Evolutionary conservation across 2,113 vertebrate species (phyloP).

Genomic region (Pelecanus crispus): DNA sequence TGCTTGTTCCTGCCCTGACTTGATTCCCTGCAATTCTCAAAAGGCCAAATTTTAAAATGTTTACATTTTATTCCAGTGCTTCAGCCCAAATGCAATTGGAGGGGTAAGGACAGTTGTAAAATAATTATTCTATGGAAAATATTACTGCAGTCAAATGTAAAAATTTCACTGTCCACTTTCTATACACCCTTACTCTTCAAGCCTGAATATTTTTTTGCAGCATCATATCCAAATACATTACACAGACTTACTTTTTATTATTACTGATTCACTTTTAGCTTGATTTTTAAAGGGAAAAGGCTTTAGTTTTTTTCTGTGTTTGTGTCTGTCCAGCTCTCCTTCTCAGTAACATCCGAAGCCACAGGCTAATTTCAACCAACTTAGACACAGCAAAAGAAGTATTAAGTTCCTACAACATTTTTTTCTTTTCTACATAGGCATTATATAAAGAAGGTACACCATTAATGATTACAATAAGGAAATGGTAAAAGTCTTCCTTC

Average conservation of each 20-base stretch:
- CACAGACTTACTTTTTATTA: background rate
- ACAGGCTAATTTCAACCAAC: background rate
- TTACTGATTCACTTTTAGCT: background rate
- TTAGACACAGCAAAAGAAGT: background rate
- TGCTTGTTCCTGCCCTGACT: background rate
- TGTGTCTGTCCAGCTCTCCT: background rate
- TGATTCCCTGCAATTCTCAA: background rate
- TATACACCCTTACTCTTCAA: background rate
- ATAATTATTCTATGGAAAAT: background rate
- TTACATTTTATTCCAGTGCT: background rate
- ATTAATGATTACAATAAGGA: background rate
- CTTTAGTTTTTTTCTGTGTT: background rate
- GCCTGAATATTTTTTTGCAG: background rate
- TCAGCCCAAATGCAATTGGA: background rate
- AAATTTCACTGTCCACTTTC: background rate
- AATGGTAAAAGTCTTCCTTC: background rate
- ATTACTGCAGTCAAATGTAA: background rate
- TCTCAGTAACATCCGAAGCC: background rate
- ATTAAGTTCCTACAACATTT: background rate
- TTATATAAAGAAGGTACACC: background rate
- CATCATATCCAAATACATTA: background rate
- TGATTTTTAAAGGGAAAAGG: background rate
- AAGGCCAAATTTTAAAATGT: background rate
- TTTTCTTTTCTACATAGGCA: background rate
- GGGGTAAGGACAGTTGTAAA: background rate